Evolutionary conservation across 1,140 invertebrate species (phyloP).

Genomic region (Myzus persicae): DNA sequence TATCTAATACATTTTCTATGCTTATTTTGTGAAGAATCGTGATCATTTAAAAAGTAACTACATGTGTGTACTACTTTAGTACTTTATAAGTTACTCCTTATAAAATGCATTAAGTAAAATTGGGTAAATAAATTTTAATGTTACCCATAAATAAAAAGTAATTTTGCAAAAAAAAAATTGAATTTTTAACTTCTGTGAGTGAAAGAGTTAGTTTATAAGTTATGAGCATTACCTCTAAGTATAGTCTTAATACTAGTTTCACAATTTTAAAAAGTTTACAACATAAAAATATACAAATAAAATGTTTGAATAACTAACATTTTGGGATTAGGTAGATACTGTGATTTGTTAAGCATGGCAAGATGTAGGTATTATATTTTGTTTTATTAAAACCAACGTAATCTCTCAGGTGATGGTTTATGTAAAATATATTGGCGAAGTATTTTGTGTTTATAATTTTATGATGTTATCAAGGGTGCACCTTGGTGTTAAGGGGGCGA

Average conservation of each 20-base stretch:
- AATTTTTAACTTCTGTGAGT: neutral
- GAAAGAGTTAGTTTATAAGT: neutral
- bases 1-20: neutral
- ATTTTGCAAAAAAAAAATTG: no score
- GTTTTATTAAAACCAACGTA: neutral
- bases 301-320: neutral
- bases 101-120: neutral
- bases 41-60: neutral
- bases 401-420: neutral
- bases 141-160: no score
- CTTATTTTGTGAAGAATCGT: neutral
- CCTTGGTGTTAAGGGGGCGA: neutral
- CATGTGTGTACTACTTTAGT: no score
- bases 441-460: neutral
- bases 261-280: neutral
- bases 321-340: neutral
- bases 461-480: neutral
- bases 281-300: no score
- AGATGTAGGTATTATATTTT: no score
- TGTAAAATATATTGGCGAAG: neutral
- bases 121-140: no score
- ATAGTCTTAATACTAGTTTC: neutral
- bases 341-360: neutral
- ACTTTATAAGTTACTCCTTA: neutral
- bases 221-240: neutral